Base-by-base conservation (phyloP, 92 coral and sea anemone species). In the Siderastrea radians region DNA sequence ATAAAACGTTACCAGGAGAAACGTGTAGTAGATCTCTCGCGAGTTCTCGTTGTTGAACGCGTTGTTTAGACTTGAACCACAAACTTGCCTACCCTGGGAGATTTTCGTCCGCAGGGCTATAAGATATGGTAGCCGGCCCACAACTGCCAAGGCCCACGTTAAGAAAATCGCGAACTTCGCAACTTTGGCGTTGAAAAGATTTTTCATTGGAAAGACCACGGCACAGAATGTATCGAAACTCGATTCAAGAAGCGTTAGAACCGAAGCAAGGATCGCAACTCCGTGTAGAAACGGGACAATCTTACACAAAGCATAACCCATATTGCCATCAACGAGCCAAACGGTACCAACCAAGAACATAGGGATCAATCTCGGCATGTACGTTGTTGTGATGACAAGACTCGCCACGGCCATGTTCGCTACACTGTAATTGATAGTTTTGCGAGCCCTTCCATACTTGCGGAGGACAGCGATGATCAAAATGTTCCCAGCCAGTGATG, bases 311-410 rank as follows among this genome's bases (percentile, higher is more conserved):
- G 54, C 81, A 43, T 77, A 76, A 15, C 93, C 93, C 4, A 79
- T 8, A 7, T 77, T 81, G 38, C 93, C 93, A 3, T 71, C 69
- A 0, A 90, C 86, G 16, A 89, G 85, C 93, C 93, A 90, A 3
- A 26, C 44, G 46, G n/a, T 44, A 1, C 93, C 90, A 12, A 70
- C 10, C 19, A 85, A 48, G 69, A 71, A 66, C 90, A 85, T 90
- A 1, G 87, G 71, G 14, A 90, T 74, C 81, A 90, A 68, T 67
- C 93, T 69, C 46, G 93, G 93, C 93, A 90, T 90, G 51, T 90
- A 90, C 6, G 79, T 86, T 2, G 82, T 82, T 38, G 93, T 90
- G 51, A 90, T 75, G 49, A 90, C 53, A 73, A 90, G 77, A 57
- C 86, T 87, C 9, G 93, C 90, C 6, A 79, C 83, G 3, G 86